Percentiles rank a stretch among this genome's conserved stretches.
phyloP scores from a whole-genome alignment of 1,140 invertebrate genomes.

The Chironomus tepperi region DNA sequence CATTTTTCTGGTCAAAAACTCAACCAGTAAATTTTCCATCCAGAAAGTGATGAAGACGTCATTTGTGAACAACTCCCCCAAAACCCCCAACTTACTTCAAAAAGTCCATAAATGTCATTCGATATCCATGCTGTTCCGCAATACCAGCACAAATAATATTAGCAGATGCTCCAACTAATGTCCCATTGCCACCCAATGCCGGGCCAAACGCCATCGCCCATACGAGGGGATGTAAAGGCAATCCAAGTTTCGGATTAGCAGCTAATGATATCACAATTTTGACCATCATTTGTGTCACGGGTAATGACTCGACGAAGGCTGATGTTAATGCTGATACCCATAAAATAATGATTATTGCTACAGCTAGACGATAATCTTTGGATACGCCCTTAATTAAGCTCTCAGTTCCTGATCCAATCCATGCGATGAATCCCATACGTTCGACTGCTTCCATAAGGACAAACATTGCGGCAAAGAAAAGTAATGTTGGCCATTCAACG shows the following conservation, averaged over 20 bases:
- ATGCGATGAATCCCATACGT: slow-evolving; percentile 56
- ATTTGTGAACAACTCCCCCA: no score
- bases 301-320: slow-evolving; percentile 74
- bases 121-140: slow-evolving; percentile 73
- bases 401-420: slow-evolving; percentile 61
- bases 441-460: slow-evolving; percentile 73
- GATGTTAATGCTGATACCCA: slow-evolving; percentile 72
- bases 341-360: slow-evolving; percentile 60
- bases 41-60: no score
- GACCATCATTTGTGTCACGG: slow-evolving; percentile 75
- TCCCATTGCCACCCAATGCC: slow-evolving; percentile 71
- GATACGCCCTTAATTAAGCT: slow-evolving; percentile 52
- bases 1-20: background rate
- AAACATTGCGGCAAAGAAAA: slow-evolving; percentile 72
- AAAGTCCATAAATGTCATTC: slow-evolving; percentile 63
- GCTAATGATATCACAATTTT: slow-evolving; percentile 56
- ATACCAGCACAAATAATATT: slow-evolving; percentile 76
- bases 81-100: slow-evolving; percentile 44
- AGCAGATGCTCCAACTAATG: slow-evolving; percentile 70
- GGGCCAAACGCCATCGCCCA: slow-evolving; percentile 69
- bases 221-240: slow-evolving; percentile 60
- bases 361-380: slow-evolving; percentile 51
- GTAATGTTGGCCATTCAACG: slow-evolving; percentile 70
- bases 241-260: slow-evolving; percentile 47
- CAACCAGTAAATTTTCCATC: no score